phyloP scores from a whole-genome alignment of 2,113 vertebrate species.

The Aspidoscelis tigris region DNA sequence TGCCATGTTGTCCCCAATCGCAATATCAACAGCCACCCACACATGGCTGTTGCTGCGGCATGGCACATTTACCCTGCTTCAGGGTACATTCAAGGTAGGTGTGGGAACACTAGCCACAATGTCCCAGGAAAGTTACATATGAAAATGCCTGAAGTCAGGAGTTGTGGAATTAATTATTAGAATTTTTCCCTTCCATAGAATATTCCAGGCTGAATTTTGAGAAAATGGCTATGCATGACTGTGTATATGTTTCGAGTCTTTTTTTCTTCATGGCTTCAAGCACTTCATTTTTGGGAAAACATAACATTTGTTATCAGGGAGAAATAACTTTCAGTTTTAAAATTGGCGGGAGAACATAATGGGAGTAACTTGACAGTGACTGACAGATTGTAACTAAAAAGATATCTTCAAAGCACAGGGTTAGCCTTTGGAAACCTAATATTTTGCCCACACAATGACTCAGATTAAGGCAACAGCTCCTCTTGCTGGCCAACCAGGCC shows the following conservation, averaged over 20 bases:
- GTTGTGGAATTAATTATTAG: too few relatives aligned
- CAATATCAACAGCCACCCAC: too few relatives aligned
- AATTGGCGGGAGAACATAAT: too few relatives aligned
- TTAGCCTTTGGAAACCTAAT: background rate
- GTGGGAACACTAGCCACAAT: too few relatives aligned
- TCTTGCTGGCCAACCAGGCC: background rate
- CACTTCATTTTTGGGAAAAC: background rate
- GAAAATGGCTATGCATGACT: background rate
- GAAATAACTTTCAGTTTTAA: background rate
- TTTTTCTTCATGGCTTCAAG: background rate
- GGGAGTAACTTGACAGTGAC: too few relatives aligned
- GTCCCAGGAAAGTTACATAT: too few relatives aligned
- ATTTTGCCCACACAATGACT: background rate
- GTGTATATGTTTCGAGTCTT: background rate
- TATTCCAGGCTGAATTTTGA: background rate
- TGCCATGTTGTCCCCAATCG: too few relatives aligned
- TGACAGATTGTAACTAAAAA: background rate
- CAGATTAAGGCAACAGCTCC: constrained; percentile 18
- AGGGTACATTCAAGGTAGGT: too few relatives aligned
- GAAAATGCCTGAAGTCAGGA: too few relatives aligned
- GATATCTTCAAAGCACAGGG: background rate
- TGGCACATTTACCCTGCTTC: too few relatives aligned
- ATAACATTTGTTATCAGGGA: background rate
- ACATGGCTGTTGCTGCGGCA: too few relatives aligned
- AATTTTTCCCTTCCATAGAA: too few relatives aligned